Evolutionary conservation across 2,113 vertebrate genomes (phyloP).

Genomic region (Cyanistes caeruleus): DNA sequence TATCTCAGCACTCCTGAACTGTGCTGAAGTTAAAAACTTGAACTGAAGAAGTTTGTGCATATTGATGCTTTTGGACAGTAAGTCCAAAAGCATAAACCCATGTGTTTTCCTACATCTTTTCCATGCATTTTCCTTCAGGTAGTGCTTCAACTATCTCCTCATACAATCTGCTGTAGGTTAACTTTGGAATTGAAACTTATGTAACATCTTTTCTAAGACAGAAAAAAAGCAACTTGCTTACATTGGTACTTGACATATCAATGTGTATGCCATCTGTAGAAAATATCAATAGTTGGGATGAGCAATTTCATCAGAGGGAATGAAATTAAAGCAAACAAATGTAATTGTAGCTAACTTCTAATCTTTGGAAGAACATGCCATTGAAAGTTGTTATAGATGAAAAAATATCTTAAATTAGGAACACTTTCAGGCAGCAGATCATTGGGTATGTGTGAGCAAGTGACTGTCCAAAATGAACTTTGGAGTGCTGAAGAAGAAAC

Average conservation of each 20-base stretch:
- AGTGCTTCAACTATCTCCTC: neutral
- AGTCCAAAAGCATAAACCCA: neutral
- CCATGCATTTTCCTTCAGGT: neutral
- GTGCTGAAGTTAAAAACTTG: neutral
- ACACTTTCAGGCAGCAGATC: neutral
- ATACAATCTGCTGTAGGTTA: neutral
- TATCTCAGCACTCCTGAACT: neutral
- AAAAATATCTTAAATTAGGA: neutral
- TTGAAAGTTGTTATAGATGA: neutral
- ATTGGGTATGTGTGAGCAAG: neutral
- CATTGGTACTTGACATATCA: neutral
- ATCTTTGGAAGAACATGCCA: neutral
- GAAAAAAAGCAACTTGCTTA: constrained; percentile 3
- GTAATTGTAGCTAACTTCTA: constrained; percentile 15
- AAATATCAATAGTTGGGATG: neutral
- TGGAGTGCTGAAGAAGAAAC: neutral
- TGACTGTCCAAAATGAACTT: neutral
- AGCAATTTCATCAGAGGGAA: neutral
- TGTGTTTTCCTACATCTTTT: neutral
- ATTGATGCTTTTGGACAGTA: neutral
- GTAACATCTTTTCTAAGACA: neutral
- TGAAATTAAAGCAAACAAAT: constrained; percentile 11
- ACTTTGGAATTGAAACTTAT: neutral
- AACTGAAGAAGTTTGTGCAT: neutral
- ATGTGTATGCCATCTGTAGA: neutral